phyloP scores from a whole-genome alignment of 2,888 invertebrate species.

The Leptogaster cylindrica region DNA sequence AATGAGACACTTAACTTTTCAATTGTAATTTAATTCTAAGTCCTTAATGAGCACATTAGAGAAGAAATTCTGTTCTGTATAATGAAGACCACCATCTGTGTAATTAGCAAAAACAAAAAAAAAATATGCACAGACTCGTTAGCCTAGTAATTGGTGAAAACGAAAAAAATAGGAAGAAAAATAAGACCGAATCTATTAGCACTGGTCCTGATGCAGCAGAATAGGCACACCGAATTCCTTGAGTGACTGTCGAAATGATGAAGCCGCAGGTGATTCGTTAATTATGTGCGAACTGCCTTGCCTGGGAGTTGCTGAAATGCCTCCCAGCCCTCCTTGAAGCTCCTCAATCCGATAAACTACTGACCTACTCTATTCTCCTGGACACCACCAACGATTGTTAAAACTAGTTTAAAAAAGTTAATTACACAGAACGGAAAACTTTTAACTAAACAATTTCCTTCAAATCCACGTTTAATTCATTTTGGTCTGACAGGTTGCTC shows the following conservation, averaged over 20 bases:
- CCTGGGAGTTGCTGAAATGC: not conserved
- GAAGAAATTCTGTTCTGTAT: no score
- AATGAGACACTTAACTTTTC: no score
- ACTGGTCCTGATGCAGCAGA: no score
- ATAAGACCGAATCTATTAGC: no score
- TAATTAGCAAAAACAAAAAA: not conserved
- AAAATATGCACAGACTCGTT: not conserved
- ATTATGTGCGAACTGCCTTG: not conserved
- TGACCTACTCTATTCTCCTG: not conserved
- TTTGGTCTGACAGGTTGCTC: not conserved
- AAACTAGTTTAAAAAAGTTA: not conserved
- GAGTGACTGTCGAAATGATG: not conserved
- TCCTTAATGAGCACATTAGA: no score
- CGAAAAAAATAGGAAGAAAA: not conserved
- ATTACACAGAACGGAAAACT: not conserved
- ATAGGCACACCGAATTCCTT: not conserved
- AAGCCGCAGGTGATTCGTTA: not conserved
- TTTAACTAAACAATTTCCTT: not conserved
- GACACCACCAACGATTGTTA: not conserved
- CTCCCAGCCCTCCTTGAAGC: not conserved
- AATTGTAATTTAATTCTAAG: no score
- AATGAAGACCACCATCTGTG: no score
- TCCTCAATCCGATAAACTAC: not conserved
- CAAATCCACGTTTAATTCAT: not conserved
- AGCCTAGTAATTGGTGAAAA: not conserved